A percentile compares a stretch with the other conserved stretches of the same genome.
Evolutionary conservation across 1,140 invertebrate genomes (phyloP).

Genomic region (Xylocopa sonorina): DNA sequence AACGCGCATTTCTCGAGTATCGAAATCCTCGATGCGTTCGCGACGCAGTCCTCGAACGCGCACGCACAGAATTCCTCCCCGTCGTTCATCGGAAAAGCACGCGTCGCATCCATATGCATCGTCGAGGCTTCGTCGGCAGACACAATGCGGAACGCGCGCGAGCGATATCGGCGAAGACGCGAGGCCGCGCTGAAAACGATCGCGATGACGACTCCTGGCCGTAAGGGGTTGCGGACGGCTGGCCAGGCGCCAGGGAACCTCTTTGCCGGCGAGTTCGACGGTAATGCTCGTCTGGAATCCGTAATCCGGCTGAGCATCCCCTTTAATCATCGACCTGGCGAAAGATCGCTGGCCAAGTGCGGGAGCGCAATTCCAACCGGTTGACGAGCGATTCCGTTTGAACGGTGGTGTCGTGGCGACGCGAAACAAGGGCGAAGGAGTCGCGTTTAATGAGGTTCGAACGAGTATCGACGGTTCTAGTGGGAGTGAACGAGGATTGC

Average conservation of each 20-base stretch:
- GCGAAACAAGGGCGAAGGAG: background rate
- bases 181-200: slow-evolving; percentile 34
- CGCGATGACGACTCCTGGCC: slow-evolving; percentile 55
- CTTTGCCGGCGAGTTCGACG: background rate
- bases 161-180: slow-evolving; percentile 50
- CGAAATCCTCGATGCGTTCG: background rate
- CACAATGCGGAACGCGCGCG: slow-evolving; percentile 61
- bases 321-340: slow-evolving; percentile 14
- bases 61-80: background rate
- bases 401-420: background rate
- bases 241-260: slow-evolving; percentile 15
- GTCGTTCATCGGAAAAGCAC: slow-evolving; percentile 8
- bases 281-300: slow-evolving; percentile 16
- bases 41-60: background rate
- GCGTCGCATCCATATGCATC: slow-evolving; percentile 32
- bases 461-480: no score
- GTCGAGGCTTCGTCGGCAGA: slow-evolving; percentile 28
- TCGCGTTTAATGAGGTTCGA: background rate
- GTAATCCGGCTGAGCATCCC: slow-evolving; percentile 5
- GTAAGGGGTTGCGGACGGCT: slow-evolving; percentile 23
- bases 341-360: background rate
- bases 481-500: no score
- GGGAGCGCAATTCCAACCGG: background rate
- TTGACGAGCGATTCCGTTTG: background rate
- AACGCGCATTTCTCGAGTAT: background rate